These are phyloP conservation scores for Chondrosia reniformis DNA, from an alignment of 37 sponge, comb jelly and placozoan genomes.

Conservation along the genomic window DNA sequence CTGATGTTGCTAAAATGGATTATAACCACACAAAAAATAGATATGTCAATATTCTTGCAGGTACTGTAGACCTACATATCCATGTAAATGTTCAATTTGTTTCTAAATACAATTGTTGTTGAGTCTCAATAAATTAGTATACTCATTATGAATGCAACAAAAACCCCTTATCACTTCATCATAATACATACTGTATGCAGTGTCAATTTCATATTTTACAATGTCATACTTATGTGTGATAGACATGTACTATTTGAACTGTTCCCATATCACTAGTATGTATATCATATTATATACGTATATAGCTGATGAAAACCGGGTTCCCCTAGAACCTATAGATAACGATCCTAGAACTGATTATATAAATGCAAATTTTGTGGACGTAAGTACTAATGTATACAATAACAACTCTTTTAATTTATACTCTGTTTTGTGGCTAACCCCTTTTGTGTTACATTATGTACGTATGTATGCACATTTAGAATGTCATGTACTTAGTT, in stretches of 20 bases:
- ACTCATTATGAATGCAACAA: no score
- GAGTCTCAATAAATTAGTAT: no score
- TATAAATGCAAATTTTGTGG: background rate
- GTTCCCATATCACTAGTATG: background rate
- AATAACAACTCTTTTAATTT: no score
- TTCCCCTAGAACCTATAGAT: background rate
- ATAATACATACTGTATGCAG: background rate
- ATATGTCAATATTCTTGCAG: slow-evolving; percentile 12
- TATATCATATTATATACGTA: background rate
- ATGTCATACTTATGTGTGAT: background rate
- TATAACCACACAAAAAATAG: slow-evolving; percentile 3
- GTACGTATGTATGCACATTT: no score
- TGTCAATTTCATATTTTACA: background rate
- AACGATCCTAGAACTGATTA: background rate
- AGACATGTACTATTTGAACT: background rate
- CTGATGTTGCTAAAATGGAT: slow-evolving; percentile 5
- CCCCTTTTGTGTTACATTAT: no score
- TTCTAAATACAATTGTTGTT: no score
- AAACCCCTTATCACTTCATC: no score
- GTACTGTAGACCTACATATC: background rate
- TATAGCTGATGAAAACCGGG: background rate
- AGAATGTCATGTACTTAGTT: no score
- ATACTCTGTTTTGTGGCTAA: no score
- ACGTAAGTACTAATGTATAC: no score
- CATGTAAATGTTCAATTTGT: background rate